These are phyloP conservation scores for Orientallactaga sibirica DNA, from an alignment of 2,797 vertebrate genomes.

Conservation along the genomic window DNA sequence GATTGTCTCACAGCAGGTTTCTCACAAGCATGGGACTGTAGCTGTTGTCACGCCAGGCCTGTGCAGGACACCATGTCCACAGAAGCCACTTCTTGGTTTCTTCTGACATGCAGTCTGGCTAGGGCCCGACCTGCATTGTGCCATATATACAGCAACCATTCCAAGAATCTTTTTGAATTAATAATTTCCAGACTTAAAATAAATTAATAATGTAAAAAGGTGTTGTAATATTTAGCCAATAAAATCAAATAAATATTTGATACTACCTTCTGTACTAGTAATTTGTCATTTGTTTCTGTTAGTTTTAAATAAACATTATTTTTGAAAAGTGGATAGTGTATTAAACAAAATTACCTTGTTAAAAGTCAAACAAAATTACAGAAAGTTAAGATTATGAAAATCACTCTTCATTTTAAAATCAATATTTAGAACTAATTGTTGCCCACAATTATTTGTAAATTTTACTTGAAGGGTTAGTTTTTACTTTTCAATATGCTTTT, in stretches of 20 bases:
- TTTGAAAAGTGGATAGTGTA: neutral
- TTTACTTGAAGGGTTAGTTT: no score
- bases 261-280: neutral
- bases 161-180: neutral
- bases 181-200: neutral
- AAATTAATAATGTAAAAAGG: neutral
- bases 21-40: no score
- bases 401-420: neutral
- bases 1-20: no score
- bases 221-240: neutral
- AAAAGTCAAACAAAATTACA: neutral
- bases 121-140: no score
- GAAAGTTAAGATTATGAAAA: neutral
- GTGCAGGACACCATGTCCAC: no score
- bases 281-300: neutral
- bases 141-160: neutral
- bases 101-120: no score
- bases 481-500: no score
- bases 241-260: neutral
- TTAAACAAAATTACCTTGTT: neutral
- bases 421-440: neutral
- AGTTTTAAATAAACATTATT: neutral
- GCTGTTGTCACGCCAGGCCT: no score
- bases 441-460: neutral
- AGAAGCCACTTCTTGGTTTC: no score